A percentile compares a stretch with the other conserved stretches of the same genome.
These are phyloP conservation scores for Anthopleura sola DNA, from an alignment of 64 coral and sea anemone genomes.

Conservation along the genomic window DNA sequence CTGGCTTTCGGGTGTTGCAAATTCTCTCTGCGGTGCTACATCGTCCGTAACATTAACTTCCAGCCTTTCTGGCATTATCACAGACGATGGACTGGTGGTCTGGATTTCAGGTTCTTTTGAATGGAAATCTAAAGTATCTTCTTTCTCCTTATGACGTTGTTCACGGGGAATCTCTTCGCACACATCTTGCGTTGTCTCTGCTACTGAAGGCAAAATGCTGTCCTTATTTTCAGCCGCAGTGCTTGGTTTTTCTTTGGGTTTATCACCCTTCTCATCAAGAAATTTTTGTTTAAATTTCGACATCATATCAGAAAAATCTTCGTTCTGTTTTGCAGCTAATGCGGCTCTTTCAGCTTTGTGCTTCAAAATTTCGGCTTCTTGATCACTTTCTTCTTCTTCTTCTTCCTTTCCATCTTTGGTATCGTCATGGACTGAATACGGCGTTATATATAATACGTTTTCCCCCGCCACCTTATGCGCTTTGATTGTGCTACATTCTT, in stretches of 20 bases:
- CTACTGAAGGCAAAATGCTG: not conserved
- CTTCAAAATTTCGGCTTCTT: not conserved
- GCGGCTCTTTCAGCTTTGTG: not conserved
- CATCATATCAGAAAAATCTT: not conserved
- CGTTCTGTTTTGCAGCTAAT: conserved; percentile 1
- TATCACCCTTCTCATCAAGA: not conserved
- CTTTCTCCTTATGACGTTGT: not conserved
- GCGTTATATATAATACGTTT: not conserved
- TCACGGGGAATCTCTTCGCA: not conserved
- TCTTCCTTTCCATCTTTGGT: not conserved
- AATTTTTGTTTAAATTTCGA: not conserved
- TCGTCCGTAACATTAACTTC: not conserved
- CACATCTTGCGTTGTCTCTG: not conserved
- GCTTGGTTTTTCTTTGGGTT: not conserved
- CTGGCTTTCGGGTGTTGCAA: not conserved
- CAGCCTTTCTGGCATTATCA: not conserved
- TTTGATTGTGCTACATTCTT: not conserved
- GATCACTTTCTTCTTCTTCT: not conserved
- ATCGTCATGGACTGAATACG: not conserved
- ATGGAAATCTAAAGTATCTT: not conserved
- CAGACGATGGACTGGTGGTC: not conserved
- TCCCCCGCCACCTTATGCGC: not conserved
- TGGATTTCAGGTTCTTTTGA: not conserved
- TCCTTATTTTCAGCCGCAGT: not conserved
- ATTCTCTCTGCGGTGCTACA: not conserved